These are phyloP conservation scores for Crocallis elinguaria DNA, from an alignment of 2,888 invertebrate genomes.

Conservation along the genomic window DNA sequence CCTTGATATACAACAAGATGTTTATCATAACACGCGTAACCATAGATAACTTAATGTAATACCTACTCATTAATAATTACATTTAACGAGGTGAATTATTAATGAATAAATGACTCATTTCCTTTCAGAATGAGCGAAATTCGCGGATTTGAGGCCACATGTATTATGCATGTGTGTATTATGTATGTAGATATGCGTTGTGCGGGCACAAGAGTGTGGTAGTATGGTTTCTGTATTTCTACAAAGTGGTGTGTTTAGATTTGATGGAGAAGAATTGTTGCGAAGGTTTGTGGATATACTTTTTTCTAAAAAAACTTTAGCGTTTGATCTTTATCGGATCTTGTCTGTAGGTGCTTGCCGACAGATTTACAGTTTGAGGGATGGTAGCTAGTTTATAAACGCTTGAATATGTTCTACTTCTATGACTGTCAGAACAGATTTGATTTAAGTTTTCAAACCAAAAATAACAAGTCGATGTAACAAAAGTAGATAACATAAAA, in stretches of 20 bases:
- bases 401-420: too few species aligned
- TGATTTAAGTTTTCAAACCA: too few species aligned
- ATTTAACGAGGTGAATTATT: conserved; percentile 8
- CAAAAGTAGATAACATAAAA: too few species aligned
- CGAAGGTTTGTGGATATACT: conserved; percentile 11
- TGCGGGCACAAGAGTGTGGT: conserved; percentile 12
- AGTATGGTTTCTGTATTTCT: conserved; percentile 22
- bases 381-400: too few species aligned
- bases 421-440: too few species aligned
- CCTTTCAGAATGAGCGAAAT: conserved; percentile 20
- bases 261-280: conserved; percentile 24
- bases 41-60: not conserved
- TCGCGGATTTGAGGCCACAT: conserved; percentile 7
- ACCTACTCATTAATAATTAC: conserved; percentile 7
- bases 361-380: too few species aligned
- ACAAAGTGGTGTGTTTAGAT: conserved; percentile 9
- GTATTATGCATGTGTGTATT: not conserved
- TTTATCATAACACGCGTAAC: not conserved
- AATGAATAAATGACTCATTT: conserved; percentile 18
- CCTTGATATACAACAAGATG: not conserved
- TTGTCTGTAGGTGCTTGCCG: too few species aligned
- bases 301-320: too few species aligned
- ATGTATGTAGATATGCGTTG: not conserved
- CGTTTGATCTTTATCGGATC: too few species aligned
- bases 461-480: too few species aligned